These are phyloP conservation scores for Thoracochromis brauschi DNA, from an alignment of 2,113 vertebrate species.

Conservation along the genomic window DNA sequence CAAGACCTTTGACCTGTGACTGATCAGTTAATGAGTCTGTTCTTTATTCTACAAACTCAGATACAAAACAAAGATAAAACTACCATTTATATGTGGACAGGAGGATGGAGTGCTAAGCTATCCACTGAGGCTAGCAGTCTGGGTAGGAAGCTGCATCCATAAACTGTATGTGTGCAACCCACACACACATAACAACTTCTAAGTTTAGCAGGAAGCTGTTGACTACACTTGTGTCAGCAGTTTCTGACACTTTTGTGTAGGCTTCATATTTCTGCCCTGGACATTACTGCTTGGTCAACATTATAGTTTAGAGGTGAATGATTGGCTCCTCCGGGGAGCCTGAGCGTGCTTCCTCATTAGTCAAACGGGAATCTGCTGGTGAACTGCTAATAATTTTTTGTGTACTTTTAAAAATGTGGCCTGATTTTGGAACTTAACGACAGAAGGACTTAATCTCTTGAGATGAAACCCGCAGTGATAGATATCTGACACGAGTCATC, in stretches of 20 bases:
- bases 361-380: background rate
- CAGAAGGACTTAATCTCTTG: background rate
- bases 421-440: background rate
- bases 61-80: background rate
- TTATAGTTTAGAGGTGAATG: background rate
- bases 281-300: background rate
- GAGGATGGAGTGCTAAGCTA: background rate
- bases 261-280: background rate
- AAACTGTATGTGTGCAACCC: background rate
- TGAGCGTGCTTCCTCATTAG: background rate
- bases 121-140: background rate
- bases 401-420: background rate
- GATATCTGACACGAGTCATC: background rate
- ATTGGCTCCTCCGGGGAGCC: background rate
- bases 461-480: background rate
- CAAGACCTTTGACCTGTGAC: background rate
- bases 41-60: background rate
- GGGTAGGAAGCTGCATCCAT: background rate
- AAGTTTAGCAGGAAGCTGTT: background rate
- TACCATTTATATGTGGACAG: background rate
- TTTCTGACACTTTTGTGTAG: background rate
- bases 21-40: background rate
- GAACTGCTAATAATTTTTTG: background rate
- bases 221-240: background rate
- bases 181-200: background rate